Conservation (phyloP, 2,113 vertebrate genomes). For the Brevimyrus niger region DNA sequence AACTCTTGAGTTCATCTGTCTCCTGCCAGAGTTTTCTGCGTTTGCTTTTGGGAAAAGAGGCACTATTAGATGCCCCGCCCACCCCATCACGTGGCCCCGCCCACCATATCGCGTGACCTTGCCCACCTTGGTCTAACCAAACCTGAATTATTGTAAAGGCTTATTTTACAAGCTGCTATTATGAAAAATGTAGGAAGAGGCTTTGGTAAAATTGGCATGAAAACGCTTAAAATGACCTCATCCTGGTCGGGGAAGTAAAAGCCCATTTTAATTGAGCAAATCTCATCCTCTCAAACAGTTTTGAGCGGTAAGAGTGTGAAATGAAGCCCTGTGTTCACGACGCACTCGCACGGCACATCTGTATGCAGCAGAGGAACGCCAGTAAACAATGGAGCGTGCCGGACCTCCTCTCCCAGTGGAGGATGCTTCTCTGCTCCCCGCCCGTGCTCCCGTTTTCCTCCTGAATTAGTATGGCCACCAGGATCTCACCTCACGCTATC, state of each 20-base stretch:
- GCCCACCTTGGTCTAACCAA: neutral
- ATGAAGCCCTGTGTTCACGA: neutral
- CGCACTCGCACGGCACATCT: neutral
- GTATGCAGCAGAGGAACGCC: neutral
- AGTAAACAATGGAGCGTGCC: neutral
- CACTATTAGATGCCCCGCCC: neutral
- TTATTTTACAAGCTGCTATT: neutral
- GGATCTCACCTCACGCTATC: neutral
- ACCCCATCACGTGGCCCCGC: neutral
- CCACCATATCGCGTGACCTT: neutral
- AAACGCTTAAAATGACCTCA: neutral
- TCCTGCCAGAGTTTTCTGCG: neutral
- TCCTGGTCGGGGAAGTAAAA: neutral
- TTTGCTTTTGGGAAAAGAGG: neutral
- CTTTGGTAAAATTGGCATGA: neutral
- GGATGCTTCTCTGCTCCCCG: neutral
- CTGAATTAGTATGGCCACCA: neutral
- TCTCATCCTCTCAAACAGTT: neutral
- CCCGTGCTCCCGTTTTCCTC: neutral
- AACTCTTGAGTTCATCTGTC: slow-evolving; percentile 11
- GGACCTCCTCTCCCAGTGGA: neutral
- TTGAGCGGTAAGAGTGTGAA: neutral
- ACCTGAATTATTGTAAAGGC: neutral
- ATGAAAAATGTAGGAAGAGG: neutral
- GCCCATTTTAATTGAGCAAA: neutral